Evolutionary conservation across 2,113 vertebrate species (phyloP), one percentile per base, ranked within the genome.

Genomic region (Odocoileus hemionus): DNA sequence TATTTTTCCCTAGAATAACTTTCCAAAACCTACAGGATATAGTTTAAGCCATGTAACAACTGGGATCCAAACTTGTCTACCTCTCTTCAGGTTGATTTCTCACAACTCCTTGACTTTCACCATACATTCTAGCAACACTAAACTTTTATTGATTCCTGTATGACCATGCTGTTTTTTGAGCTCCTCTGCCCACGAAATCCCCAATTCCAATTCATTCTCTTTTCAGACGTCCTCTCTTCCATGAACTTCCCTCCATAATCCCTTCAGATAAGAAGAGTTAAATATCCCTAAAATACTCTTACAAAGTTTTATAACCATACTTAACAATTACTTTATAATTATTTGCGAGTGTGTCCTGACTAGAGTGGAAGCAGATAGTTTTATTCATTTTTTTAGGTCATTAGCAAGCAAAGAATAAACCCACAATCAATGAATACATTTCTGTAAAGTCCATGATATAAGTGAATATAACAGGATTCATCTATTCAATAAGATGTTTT

Each of bases 381-480:
- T 76, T 8, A 50, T 74, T 92, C 30, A 55, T 88, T 96, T 89
- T 47, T 47, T 83, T 84, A 16, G n/a, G 52, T 61, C 26, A 92
- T 26, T 21, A 67, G 45, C 39, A 88, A 96, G 86, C 52, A 54
- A 21, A 79, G 58, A 90, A 87, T 61, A 95, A 83, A 55, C 33
- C 84, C 12, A 74, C 2, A 60, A 83, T 55, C 33, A 89, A 79
- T 79, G 4, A 93, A 92, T 54, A 30, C 30, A 52, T 83, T 97
- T 88, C 58, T 91, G 86, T 70, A 55, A 94, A 91, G 70, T 50
- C 57, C 82, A 86, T 83, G 76, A 95, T 93, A 55, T 26, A 88
- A 85, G 54, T 64, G 58, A 84, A 96, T 6, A 96, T 6, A 84
- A 47, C 4, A 94, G 14, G 33, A 79, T 54, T 83, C 54, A 93